A percentile compares a stretch with the other conserved stretches of the same genome.
These are phyloP conservation scores for Drosophila borealis DNA, from an alignment of 2,888 invertebrate genomes.

Conservation along the genomic window DNA sequence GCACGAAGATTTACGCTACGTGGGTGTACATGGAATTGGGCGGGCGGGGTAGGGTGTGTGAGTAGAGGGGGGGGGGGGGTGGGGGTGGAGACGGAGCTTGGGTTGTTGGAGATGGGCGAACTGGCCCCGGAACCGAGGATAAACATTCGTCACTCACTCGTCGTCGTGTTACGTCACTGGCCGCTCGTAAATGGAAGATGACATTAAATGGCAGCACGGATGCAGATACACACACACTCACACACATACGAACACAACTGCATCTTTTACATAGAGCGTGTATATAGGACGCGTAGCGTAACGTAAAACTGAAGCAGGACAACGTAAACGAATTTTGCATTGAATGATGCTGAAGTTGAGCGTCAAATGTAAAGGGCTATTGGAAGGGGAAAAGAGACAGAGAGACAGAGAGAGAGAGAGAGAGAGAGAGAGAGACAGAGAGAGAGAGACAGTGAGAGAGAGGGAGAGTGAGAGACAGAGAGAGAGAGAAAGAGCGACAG, in stretches of 20 bases:
- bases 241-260: not conserved
- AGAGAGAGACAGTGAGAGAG: not conserved
- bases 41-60: not conserved
- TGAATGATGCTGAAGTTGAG: constrained; percentile 67
- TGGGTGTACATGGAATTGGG: constrained; percentile 35
- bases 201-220: constrained; percentile 53
- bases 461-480: not conserved
- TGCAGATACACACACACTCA: constrained; percentile 29
- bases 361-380: constrained; percentile 18
- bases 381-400: constrained; percentile 7
- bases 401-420: constrained; percentile 3
- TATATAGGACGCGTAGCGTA: constrained; percentile 75
- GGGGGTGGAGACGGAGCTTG: too few species aligned
- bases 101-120: not conserved
- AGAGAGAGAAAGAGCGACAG: not conserved
- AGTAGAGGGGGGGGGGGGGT: not conserved
- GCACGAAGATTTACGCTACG: constrained; percentile 77
- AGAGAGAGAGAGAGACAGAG: constrained; percentile 2
- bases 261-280: not conserved
- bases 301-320: constrained; percentile 77
- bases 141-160: constrained; percentile 66
- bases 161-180: constrained; percentile 64
- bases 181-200: constrained; percentile 57
- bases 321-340: constrained; percentile 79
- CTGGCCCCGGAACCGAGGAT: constrained; percentile 43